phyloP scores from a whole-genome alignment of 2,888 invertebrate species.

The Phoronis australis region DNA sequence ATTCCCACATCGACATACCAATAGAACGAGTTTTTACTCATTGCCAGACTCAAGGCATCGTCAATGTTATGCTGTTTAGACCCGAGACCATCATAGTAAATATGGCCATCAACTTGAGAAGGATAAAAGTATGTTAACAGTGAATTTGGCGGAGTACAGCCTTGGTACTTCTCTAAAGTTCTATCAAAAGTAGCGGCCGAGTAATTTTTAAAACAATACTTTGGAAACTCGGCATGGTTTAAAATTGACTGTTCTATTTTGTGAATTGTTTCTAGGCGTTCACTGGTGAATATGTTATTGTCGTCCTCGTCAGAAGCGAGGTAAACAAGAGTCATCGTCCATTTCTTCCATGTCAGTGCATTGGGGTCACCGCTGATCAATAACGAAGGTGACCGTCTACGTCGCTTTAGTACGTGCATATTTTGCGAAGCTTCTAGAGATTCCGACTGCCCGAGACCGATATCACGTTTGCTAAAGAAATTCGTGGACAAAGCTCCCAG shows the following conservation, averaged over 20 bases:
- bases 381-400: slow-evolving; percentile 8
- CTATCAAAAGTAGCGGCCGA: slow-evolving; percentile 17
- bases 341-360: slow-evolving; percentile 22
- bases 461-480: no score
- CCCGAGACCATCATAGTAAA: slow-evolving; percentile 39
- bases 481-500: background rate
- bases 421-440: background rate
- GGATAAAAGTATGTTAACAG: slow-evolving; percentile 43
- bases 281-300: slow-evolving; percentile 39
- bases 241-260: slow-evolving; percentile 34
- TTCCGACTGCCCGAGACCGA: background rate
- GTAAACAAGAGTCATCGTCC: slow-evolving; percentile 35
- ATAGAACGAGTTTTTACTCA: slow-evolving; percentile 37
- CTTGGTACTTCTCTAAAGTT: slow-evolving; percentile 21
- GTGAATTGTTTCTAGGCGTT: slow-evolving; percentile 31
- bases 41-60: slow-evolving; percentile 34
- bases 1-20: slow-evolving; percentile 43
- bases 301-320: slow-evolving; percentile 23
- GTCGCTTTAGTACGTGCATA: background rate
- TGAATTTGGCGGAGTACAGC: slow-evolving; percentile 42
- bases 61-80: slow-evolving; percentile 30
- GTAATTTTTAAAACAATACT: slow-evolving; percentile 35
- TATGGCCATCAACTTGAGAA: slow-evolving; percentile 18
- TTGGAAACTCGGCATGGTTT: slow-evolving; percentile 24
- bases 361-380: slow-evolving; percentile 15